Percentiles rank a stretch among this genome's conserved stretches.
Evolutionary conservation across 2,113 vertebrate genomes (phyloP).

Genomic region (Empidonax traillii): DNA sequence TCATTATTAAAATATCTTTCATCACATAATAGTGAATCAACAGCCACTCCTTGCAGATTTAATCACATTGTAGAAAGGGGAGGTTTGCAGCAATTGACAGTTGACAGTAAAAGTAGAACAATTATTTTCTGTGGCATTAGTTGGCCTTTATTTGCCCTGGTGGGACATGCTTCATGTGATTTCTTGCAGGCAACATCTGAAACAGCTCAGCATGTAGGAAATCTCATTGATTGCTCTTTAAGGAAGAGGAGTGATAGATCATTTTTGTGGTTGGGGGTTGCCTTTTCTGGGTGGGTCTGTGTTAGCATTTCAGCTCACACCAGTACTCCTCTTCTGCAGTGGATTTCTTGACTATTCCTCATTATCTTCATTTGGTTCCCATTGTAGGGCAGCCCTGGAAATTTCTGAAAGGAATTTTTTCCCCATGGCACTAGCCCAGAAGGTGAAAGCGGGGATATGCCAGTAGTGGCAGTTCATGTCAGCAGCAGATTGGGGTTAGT

Average conservation of each 20-base stretch:
- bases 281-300: neutral
- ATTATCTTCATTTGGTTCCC: fast-evolving
- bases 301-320: neutral
- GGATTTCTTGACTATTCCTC: neutral
- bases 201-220: neutral
- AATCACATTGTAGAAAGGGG: fast-evolving
- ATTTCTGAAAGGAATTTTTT: neutral
- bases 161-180: neutral
- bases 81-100: neutral
- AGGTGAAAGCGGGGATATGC: neutral
- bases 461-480: neutral
- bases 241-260: neutral
- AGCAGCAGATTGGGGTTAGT: neutral
- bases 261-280: neutral
- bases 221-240: neutral
- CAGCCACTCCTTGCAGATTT: neutral
- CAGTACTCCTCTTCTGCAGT: neutral
- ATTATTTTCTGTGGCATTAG: neutral
- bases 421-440: fast-evolving
- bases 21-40: neutral
- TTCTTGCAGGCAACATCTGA: neutral
- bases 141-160: neutral
- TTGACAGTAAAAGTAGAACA: neutral
- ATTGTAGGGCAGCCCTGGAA: neutral
- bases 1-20: neutral